Base-by-base conservation (phyloP, 2,888 invertebrate species). In the Lapara coniferarum region DNA sequence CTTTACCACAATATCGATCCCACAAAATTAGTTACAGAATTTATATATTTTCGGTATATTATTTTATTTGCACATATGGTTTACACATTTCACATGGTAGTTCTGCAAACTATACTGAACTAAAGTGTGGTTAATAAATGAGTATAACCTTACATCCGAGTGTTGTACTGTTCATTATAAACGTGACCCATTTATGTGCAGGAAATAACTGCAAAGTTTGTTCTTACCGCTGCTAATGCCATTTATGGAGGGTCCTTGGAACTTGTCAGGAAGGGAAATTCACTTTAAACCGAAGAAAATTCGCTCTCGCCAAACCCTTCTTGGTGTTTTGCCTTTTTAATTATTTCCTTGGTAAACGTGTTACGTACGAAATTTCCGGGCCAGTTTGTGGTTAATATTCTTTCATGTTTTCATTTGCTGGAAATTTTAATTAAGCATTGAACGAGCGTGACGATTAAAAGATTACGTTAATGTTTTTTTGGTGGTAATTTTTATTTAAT, bases 181-280 rank as follows among this genome's bases (percentile, higher is more conserved):
- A 67, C 37, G 51, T 52, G 59, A 57, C 69, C 71, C 63, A 71
- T 71, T 71, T 69, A 68, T 37, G 46, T 69, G 25, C 55, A 51
- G 71, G 69, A 71, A 71, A 68, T 71, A 66, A 57, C 51, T 55
- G 66, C 57, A 52, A 66, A 71, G 69, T 57, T 67, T 66, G 59
- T 66, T 67, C 66, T 68, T 57, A 67, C 55, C 37, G 53, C 66
- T 52, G 56, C 69, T 70, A 69, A 72, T 70, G 69, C 69, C 58
- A 51, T 71, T 72, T 71, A 72, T 69, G 58, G 58, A 72, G 69
- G 55, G 66, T 52, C 52, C 70, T 70, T 56, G 66, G 68, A 72
- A 72, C 57, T 72, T 70, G 63, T 70, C 59, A 58, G 51, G 46
- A 59, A 71, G 68, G 57, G 69, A 72, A 72, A 69, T 71, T 66